Conservation (phyloP, 2,888 invertebrate genomes). For the Nomada flava region DNA sequence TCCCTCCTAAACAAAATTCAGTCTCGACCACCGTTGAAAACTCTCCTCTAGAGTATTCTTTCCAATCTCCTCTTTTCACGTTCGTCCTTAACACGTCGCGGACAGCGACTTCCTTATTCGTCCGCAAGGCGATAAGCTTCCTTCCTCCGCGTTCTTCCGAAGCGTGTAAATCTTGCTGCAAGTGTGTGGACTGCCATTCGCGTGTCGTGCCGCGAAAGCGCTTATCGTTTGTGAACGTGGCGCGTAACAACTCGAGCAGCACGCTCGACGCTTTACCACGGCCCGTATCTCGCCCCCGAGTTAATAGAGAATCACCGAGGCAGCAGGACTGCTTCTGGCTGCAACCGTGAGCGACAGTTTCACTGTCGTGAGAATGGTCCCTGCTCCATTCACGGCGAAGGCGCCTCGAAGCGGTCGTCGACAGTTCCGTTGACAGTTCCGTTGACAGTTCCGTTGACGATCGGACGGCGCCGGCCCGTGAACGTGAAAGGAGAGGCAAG, state of each 20-base stretch:
- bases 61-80: neutral
- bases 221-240: constrained; percentile 11
- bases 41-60: neutral
- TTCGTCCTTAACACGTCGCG: neutral
- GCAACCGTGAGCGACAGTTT: constrained; percentile 24
- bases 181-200: neutral
- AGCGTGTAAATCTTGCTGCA: neutral
- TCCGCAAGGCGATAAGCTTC: neutral
- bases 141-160: constrained; percentile 6
- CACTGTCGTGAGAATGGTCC: constrained; percentile 23
- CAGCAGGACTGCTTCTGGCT: neutral
- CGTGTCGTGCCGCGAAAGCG: neutral
- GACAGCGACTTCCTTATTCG: neutral
- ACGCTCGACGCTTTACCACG: neutral
- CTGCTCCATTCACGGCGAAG: constrained; percentile 30
- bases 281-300: neutral
- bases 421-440: constrained; percentile 29
- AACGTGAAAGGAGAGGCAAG: constrained; percentile 34
- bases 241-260: constrained; percentile 17
- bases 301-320: constrained; percentile 25
- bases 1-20: no score
- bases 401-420: constrained; percentile 37
- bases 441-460: constrained; percentile 38
- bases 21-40: neutral
- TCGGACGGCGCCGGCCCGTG: constrained; percentile 47